Base-by-base conservation (phyloP, 1,140 invertebrate species). In the Macrotrachela quadricornifera region DNA sequence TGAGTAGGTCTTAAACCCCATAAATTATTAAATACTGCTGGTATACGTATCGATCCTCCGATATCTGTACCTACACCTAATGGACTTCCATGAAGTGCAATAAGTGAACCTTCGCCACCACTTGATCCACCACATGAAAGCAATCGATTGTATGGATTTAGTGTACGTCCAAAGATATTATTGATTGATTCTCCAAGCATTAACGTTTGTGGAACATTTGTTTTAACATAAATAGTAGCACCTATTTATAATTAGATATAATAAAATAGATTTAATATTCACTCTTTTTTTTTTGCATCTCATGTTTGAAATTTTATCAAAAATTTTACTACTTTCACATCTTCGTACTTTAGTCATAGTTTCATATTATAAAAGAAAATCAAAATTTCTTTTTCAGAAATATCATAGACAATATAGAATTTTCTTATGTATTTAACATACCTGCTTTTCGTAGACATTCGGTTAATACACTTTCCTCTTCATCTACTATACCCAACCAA, bases 121-220 rank as follows among this genome's bases (percentile, higher is more conserved):
- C 63, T 65, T n/a, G 70, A 71, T 2, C 69, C 73, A 42, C 67
- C 73, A 38, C 63, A 62, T 11, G 58, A 56, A 12, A 69, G 59
- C 1, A 53, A 56, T 12, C 46, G n/a, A 49, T 69, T 60, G 46
- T 59, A 51, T 8, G 67, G 69, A 59, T 74, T 70, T 3, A 50
- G 14, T 6, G 73, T 74, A 9, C 50, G 49, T 9, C 73, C 73
- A 61, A 63, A 74, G 11, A 75, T 64, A 8, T 71, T 71, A 58
- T 75, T 75, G 6, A n/a, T n/a, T 18, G 13, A n/a, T 37, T 15
- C 13, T 39, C 12, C 43, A 15, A 57, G 60, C 54, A 61, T 56
- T 56, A 66, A 57, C 1, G 60, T 61, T 49, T 68, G 66, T 54
- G 66, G 66, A 45, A 66, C 51, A 47, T 68, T 68, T 14, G 67